Base-by-base conservation (phyloP, 2,888 invertebrate species). In the Cybosia mesomella region DNA sequence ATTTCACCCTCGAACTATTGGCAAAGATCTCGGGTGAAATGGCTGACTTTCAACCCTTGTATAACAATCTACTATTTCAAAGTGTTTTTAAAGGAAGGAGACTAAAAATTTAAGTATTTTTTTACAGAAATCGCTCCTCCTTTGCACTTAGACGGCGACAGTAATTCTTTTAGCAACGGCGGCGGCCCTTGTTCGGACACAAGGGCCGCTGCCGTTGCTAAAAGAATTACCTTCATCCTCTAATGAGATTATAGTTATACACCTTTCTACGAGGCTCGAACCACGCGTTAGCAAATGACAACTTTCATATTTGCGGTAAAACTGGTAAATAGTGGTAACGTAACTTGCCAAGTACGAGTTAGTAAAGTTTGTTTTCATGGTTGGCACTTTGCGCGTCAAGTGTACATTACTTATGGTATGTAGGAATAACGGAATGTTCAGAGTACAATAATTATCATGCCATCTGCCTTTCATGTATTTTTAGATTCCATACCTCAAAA, bases 191-290 rank as follows among this genome's bases (percentile, higher is more conserved):
- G 22, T 69, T 54, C 68, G 79, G 83, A 86, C 83, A 85, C 83
- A 85, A 87, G 86, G 85, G 83, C 84, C 77, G 76, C 61, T n/a
- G n/a, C n/a, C 68, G 66, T 70, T 76, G 82, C 83, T 88, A 87
- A 88, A 88, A 89, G 88, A 87, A 87, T 89, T 87, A 88, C 82
- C 85, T 85, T 77, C 82, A 57, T 65, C 59, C 76, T 72, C 75
- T 89, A 89, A 90, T 83, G 82, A 86, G 88, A 90, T 89, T 88
- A 88, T 71, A 80, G 89, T 89, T 88, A 88, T 71, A 80, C 79
- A 83, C 80, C 84, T 84, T 82, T 85, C 83, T 81, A 85, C 76
- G 74, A 75, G 79, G 77, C 70, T 72, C 71, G 71, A 70, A 67
- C 67, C 61, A 70, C 73, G 61, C n/a, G 79, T 80, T 77, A 76